A percentile compares a stretch with the other conserved stretches of the same genome.
phyloP scores from a whole-genome alignment of 2,113 vertebrate genomes.

The Rhabdornis inornatus region DNA sequence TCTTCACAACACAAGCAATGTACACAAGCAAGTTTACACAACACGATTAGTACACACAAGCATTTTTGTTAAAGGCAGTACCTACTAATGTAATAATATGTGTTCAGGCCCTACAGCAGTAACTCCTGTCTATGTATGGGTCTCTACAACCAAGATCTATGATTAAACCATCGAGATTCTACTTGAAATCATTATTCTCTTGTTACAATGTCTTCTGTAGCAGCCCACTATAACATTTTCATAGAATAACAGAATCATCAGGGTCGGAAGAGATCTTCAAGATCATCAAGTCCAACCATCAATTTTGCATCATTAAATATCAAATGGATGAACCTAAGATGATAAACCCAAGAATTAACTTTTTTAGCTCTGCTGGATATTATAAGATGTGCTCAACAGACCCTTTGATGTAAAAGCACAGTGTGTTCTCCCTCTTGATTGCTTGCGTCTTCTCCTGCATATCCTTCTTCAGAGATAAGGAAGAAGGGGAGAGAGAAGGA shows the following conservation, averaged over 20 bases:
- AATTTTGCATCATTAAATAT: neutral
- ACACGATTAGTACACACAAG: no score
- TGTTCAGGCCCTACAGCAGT: neutral
- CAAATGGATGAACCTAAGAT: neutral
- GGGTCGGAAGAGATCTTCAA: neutral
- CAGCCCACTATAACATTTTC: neutral
- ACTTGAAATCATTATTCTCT: neutral
- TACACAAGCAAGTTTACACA: no score
- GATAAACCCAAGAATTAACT: neutral
- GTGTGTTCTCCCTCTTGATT: neutral
- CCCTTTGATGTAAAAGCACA: neutral
- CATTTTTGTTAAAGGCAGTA: neutral
- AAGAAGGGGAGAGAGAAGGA: neutral
- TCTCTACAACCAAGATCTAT: neutral
- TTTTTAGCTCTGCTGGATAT: neutral
- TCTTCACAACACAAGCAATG: neutral
- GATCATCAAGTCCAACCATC: neutral
- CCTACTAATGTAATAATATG: neutral
- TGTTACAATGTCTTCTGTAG: neutral
- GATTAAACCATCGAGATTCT: neutral
- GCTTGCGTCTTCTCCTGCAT: neutral
- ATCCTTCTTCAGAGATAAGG: neutral
- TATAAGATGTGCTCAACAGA: neutral
- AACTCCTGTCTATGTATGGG: neutral
- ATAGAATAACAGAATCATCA: neutral